phyloP scores from a whole-genome alignment of 2,797 vertebrate species.

The Crocidura indochinensis region DNA sequence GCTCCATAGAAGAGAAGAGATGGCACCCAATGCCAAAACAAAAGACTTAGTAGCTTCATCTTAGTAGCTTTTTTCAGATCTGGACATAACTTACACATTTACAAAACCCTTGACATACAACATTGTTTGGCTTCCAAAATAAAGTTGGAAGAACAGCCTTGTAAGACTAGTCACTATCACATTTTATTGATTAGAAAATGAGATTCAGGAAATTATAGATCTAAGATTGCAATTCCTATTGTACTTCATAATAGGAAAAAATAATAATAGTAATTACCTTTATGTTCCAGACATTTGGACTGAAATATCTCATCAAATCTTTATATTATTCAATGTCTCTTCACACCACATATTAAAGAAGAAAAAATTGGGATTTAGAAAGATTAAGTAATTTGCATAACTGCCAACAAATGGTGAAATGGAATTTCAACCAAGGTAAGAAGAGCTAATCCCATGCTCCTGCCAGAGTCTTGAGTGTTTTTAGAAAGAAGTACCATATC shows the following conservation, averaged over 20 bases:
- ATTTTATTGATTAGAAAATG: conserved; percentile 35
- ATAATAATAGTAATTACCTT: not conserved
- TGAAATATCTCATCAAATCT: conserved; percentile 5
- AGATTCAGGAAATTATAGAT: conserved; percentile 23
- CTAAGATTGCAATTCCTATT: not conserved
- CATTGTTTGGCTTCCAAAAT: conserved; percentile 6
- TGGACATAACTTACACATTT: conserved; percentile 1
- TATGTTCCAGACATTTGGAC: not conserved
- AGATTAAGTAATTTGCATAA: conserved; percentile 43
- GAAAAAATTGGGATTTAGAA: conserved; percentile 30
- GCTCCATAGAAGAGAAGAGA: not conserved
- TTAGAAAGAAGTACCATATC: conserved; percentile 42
- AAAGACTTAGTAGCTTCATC: not conserved
- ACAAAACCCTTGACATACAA: not conserved
- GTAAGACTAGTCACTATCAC: not conserved
- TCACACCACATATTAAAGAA: conserved; percentile 39
- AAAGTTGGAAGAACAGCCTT: not conserved
- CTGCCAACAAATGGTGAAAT: conserved; percentile 1
- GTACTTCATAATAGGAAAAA: not conserved
- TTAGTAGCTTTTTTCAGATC: not conserved
- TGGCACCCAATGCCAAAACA: not conserved
- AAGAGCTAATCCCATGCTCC: not conserved
- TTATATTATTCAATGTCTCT: not conserved
- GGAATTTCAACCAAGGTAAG: conserved; percentile 24
- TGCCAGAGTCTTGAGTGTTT: conserved; percentile 26